phyloP scores from a whole-genome alignment of 2,113 vertebrate species.

The Pollachius pollachius region DNA sequence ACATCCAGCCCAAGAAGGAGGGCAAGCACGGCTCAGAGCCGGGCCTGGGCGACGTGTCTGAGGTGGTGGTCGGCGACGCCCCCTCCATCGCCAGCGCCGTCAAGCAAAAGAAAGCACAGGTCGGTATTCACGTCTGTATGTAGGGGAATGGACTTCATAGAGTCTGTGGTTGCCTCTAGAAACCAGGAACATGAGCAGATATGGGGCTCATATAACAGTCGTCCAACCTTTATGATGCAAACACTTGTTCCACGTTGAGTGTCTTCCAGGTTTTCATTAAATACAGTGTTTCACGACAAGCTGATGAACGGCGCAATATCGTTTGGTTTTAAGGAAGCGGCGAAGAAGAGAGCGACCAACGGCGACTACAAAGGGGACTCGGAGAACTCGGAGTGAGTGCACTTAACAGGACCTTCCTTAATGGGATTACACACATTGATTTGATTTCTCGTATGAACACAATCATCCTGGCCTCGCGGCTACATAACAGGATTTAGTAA shows the following conservation, averaged over 20 bases:
- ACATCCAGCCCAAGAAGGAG: slow-evolving; percentile 85
- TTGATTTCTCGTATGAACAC: slow-evolving; percentile 7
- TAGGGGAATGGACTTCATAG: too few relatives aligned
- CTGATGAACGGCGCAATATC: slow-evolving; percentile 8
- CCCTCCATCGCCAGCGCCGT: slow-evolving; percentile 85
- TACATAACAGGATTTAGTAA: slow-evolving; percentile 5
- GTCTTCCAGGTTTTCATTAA: neutral
- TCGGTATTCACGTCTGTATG: slow-evolving; percentile 39
- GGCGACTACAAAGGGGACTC: slow-evolving; percentile 81
- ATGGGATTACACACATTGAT: neutral
- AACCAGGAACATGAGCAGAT: neutral
- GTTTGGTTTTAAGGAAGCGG: slow-evolving; percentile 72
- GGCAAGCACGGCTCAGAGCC: slow-evolving; percentile 85
- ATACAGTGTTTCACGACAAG: neutral
- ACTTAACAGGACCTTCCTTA: slow-evolving; percentile 4
- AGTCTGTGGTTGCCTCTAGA: neutral
- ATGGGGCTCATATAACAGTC: neutral
- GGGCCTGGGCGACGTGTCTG: slow-evolving; percentile 90
- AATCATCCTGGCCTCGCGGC: slow-evolving; percentile 2
- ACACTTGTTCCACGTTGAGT: neutral
- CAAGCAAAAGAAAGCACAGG: slow-evolving; percentile 88
- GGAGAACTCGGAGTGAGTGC: slow-evolving; percentile 94
- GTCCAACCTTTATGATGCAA: neutral
- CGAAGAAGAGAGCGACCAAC: slow-evolving; percentile 77
- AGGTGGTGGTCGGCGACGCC: slow-evolving; percentile 83